phyloP scores from a whole-genome alignment of 2,888 invertebrate species.

The Hylaea fasciaria region DNA sequence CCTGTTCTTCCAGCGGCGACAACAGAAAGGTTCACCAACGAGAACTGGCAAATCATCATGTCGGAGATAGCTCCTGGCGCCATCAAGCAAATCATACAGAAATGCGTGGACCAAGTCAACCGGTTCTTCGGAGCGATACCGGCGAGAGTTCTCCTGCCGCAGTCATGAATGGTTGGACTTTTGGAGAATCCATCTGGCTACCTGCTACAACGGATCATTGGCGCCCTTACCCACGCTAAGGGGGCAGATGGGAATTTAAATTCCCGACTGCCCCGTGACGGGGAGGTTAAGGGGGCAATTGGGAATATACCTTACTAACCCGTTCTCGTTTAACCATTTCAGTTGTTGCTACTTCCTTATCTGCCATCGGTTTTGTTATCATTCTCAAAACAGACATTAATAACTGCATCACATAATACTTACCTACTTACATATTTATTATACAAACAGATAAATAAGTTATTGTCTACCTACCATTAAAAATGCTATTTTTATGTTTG shows the following conservation, averaged over 20 bases:
- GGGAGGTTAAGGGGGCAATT: no score
- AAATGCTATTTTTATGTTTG: neutral
- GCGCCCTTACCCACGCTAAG: no score
- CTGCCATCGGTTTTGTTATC: neutral
- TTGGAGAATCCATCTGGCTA: constrained; percentile 1
- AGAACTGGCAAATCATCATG: constrained; percentile 79
- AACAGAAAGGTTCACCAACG: constrained; percentile 74
- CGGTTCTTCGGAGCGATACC: constrained; percentile 68
- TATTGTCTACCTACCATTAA: neutral
- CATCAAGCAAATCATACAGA: constrained; percentile 69
- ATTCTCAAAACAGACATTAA: neutral
- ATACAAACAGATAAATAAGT: neutral
- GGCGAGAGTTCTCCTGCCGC: constrained; percentile 55
- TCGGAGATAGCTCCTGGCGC: constrained; percentile 77
- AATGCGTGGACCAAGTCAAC: constrained; percentile 69
- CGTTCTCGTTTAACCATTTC: constrained; percentile 8
- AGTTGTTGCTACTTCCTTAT: no score
- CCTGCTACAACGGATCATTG: constrained; percentile 3
- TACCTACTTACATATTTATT: no score
- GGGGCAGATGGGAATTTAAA: no score
- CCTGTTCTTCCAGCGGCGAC: constrained; percentile 70
- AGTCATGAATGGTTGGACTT: constrained; percentile 64
- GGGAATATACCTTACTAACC: constrained; percentile 12
- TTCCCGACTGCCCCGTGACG: no score
- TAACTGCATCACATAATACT: neutral